These are phyloP conservation scores for Callosobruchus maculatus DNA, from an alignment of 2,888 invertebrate genomes.

Conservation along the genomic window DNA sequence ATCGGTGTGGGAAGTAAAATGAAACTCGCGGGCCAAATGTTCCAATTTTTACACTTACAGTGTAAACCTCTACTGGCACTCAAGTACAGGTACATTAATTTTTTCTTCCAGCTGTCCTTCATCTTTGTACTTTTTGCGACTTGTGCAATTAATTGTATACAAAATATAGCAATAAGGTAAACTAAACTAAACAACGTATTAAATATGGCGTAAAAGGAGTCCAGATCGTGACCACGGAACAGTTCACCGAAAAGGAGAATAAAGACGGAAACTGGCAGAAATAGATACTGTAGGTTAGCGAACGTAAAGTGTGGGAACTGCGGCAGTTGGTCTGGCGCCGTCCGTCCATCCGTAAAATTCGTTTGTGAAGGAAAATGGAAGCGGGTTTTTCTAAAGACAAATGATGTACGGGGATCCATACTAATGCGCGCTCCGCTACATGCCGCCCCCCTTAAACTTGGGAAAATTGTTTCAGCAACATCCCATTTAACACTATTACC, in stretches of 20 bases:
- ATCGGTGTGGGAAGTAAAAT: too few species aligned
- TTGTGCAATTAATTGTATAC: too few species aligned
- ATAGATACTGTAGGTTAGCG: not conserved
- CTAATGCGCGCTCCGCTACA: slow-evolving; percentile 38
- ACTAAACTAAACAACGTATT: too few species aligned
- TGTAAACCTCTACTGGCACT: too few species aligned
- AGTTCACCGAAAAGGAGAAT: not conserved
- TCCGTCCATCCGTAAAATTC: slow-evolving; percentile 50
- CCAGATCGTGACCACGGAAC: not conserved
- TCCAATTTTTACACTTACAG: too few species aligned
- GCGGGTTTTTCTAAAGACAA: slow-evolving; percentile 50
- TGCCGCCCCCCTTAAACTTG: slow-evolving; percentile 34
- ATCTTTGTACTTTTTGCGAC: too few species aligned
- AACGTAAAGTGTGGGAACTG: slow-evolving; percentile 44
- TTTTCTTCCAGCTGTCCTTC: too few species aligned
- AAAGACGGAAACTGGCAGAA: not conserved
- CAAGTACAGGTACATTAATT: too few species aligned
- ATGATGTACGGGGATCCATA: slow-evolving; percentile 47
- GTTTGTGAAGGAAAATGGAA: slow-evolving; percentile 51
- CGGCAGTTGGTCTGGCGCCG: slow-evolving; percentile 35
- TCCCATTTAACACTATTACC: slow-evolving; percentile 24
- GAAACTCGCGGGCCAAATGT: too few species aligned
- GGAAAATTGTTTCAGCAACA: slow-evolving; percentile 25
- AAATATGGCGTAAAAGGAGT: not conserved
- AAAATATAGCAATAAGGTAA: too few species aligned